Base-by-base conservation (phyloP, 2,797 vertebrate species). In the Melanotaenia boesemani region DNA sequence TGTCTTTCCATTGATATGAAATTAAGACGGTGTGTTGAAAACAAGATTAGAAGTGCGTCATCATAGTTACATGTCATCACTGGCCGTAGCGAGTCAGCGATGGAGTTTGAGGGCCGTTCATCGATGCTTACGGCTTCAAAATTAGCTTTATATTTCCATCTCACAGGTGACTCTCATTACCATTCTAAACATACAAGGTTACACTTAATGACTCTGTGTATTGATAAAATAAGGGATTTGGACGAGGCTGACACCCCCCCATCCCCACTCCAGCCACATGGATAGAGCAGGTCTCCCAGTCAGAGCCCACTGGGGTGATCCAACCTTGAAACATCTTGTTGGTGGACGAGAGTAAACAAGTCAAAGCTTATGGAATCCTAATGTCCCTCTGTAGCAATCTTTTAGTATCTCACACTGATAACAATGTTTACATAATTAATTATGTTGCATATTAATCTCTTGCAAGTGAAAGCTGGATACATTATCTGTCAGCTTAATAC, bases 391-490 rank as follows among this genome's bases (percentile, higher is more conserved):
- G 74, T 32, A 32, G 70, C 9, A 7, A 83, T 88, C 76, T 66
- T 77, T 2, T 24, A 69, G 70, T 77, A 79, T 74, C 74, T 58
- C 67, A 1, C 57, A 24, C 77, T 52, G 89, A 89, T 91, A 91
- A 90, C 74, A 75, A 52, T 87, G 84, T 91, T 90, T 85, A 90
- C 82, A 87, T 91, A 84, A 90, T 89, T 88, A 90, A 90, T 86
- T 76, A 76, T 69, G 77, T 81, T 67, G 74, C 67, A 70, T 74
- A 83, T 80, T 73, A 75, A 86, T 86, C 82, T 74, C 82, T 85
- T 30, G 1, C 71, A 85, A 72, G 74, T 83, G 57, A 76, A 64
- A 26, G 3, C 20, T 6, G 55, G 68, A 64, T 69, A 41, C 63
- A 66, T 71, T 64, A 84, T 79, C 81, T 68, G 12, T 39, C 37